phyloP scores from a whole-genome alignment of 92 coral and sea anemone species.

The Phenganax stokvisi region DNA sequence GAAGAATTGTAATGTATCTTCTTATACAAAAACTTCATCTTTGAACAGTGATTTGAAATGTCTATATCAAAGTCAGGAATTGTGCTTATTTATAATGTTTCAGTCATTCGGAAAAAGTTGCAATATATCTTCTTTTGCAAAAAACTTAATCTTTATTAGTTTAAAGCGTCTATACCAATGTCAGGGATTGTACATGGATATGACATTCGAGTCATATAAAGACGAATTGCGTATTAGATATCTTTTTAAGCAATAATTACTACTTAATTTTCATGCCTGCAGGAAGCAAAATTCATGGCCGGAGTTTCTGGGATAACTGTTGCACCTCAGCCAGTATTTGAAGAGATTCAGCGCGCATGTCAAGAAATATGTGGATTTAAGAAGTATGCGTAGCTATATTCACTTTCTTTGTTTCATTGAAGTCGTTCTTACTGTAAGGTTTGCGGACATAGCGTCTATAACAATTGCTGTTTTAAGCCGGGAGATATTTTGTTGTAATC shows the following conservation, averaged over 20 bases:
- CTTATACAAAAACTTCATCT: neutral
- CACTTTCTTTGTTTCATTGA: neutral
- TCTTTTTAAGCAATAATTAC: neutral
- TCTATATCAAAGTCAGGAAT: too few relatives aligned
- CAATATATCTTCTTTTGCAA: too few relatives aligned
- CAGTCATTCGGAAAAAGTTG: neutral
- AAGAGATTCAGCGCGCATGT: conserved; percentile 69
- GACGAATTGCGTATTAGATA: too few relatives aligned
- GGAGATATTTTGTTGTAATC: too few relatives aligned
- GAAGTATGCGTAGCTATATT: conserved; percentile 36
- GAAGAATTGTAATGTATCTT: neutral
- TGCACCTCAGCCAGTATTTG: conserved; percentile 60
- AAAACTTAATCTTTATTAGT: too few relatives aligned
- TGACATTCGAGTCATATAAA: too few relatives aligned
- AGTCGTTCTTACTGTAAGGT: too few relatives aligned
- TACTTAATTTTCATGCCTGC: neutral
- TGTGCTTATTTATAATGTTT: too few relatives aligned
- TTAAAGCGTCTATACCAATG: too few relatives aligned
- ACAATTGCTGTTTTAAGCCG: too few relatives aligned
- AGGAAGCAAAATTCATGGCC: conserved; percentile 89
- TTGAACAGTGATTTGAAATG: neutral
- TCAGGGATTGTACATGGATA: too few relatives aligned
- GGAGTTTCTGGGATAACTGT: conserved; percentile 79
- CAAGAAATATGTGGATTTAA: conserved; percentile 71
- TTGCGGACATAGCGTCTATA: too few relatives aligned